Percentiles rank a stretch among this genome's conserved stretches.
phyloP scores from a whole-genome alignment of 2,888 invertebrate species.

The Thera britannica region DNA sequence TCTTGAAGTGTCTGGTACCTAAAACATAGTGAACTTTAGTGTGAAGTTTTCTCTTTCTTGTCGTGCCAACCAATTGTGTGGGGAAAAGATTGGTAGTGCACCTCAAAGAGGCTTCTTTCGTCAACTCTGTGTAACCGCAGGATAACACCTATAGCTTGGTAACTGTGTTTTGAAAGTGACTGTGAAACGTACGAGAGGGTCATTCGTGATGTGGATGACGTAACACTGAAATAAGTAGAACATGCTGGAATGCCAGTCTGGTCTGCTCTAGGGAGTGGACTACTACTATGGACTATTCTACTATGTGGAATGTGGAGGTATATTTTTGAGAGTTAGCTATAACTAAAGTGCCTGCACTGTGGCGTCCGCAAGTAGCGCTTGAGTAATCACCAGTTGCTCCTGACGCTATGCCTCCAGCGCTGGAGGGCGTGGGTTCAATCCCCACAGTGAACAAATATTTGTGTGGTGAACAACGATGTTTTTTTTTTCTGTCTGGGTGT shows the following conservation, averaged over 20 bases:
- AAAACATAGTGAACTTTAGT: background rate
- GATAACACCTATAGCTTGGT: background rate
- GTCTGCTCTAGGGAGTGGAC: background rate
- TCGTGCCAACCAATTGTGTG: too few species aligned
- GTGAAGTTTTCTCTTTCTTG: background rate
- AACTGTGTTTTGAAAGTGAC: background rate
- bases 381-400: too few species aligned
- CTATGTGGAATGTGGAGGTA: background rate
- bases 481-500: too few species aligned
- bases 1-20: background rate
- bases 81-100: too few species aligned
- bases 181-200: background rate
- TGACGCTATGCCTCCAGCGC: too few species aligned
- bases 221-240: too few species aligned
- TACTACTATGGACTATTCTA: background rate
- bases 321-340: background rate
- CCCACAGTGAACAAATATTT: too few species aligned
- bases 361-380: too few species aligned
- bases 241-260: background rate
- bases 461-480: too few species aligned
- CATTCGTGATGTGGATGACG: background rate
- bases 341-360: background rate
- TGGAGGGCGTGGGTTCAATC: too few species aligned
- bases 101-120: too few species aligned
- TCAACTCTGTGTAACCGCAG: too few species aligned